These are phyloP conservation scores for Phrynocephalus versicolor DNA, from an alignment of 2,113 vertebrate species.

Conservation along the genomic window DNA sequence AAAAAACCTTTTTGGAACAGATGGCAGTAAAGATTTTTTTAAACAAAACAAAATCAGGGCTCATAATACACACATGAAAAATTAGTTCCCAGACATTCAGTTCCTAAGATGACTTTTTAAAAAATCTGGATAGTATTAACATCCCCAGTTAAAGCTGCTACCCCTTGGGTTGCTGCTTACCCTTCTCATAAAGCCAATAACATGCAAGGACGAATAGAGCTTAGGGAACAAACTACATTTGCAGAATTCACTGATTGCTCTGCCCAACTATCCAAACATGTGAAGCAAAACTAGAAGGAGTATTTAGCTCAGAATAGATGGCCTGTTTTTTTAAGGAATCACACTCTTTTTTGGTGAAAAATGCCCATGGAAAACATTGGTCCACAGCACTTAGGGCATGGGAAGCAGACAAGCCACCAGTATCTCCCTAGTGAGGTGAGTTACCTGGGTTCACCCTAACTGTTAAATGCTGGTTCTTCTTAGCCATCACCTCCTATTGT, in stretches of 20 bases:
- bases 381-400: not conserved
- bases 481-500: not conserved
- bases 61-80: conserved; percentile 65
- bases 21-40: conserved; percentile 54
- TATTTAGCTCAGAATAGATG: conserved; percentile 34
- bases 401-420: not conserved
- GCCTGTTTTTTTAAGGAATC: not conserved
- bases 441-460: not conserved
- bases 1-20: not conserved
- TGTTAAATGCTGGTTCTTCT: not conserved
- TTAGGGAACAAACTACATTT: conserved; percentile 39
- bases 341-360: not conserved
- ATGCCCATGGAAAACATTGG: not conserved
- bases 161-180: conserved; percentile 37
- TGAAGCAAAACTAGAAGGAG: conserved; percentile 11
- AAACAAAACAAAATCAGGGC: conserved; percentile 53
- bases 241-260: conserved; percentile 38
- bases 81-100: conserved; percentile 63
- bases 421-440: not conserved
- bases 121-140: conserved; percentile 57
- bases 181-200: conserved; percentile 32
- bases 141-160: conserved; percentile 49
- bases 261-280: conserved; percentile 29
- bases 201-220: conserved; percentile 35
- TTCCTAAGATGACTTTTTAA: conserved; percentile 57